Conservation (phyloP, 2,888 invertebrate genomes). For the Cosmia trapezina region DNA sequence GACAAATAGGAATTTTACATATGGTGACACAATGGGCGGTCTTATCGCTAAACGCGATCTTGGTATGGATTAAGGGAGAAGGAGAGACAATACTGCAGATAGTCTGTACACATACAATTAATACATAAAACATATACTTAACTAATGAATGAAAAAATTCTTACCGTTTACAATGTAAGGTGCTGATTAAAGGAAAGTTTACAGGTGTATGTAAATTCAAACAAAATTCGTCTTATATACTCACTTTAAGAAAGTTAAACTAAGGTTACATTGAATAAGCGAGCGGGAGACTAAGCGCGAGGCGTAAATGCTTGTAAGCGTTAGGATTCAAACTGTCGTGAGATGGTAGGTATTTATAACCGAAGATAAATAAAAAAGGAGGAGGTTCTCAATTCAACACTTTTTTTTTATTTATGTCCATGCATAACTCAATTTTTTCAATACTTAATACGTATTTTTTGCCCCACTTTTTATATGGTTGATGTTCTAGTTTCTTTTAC, state of each 20-base stretch:
- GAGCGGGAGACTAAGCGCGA: conserved; percentile 47
- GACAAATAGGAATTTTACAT: background rate
- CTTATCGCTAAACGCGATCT: too few relatives aligned
- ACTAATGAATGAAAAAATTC: conserved; percentile 30
- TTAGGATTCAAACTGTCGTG: background rate
- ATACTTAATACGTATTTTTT: too few relatives aligned
- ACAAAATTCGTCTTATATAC: conserved; percentile 70
- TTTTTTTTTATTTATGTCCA: too few relatives aligned
- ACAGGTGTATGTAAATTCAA: conserved; percentile 67
- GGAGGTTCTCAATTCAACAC: too few relatives aligned
- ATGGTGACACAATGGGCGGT: background rate
- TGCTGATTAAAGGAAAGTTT: conserved; percentile 57
- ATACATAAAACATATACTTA: background rate
- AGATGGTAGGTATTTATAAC: background rate
- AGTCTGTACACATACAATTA: background rate
- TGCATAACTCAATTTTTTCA: too few relatives aligned
- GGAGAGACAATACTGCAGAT: background rate
- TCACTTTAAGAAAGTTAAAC: conserved; percentile 37
- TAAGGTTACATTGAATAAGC: conserved; percentile 51
- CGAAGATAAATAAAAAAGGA: too few relatives aligned
- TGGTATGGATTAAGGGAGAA: background rate
- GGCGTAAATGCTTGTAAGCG: background rate
- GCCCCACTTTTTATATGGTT: too few relatives aligned
- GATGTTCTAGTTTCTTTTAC: too few relatives aligned
- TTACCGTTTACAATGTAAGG: conserved; percentile 57